A percentile compares a stretch with the other conserved stretches of the same genome.
Conservation (phyloP, 2,888 invertebrate genomes). For the Luffia ferchaultella region DNA sequence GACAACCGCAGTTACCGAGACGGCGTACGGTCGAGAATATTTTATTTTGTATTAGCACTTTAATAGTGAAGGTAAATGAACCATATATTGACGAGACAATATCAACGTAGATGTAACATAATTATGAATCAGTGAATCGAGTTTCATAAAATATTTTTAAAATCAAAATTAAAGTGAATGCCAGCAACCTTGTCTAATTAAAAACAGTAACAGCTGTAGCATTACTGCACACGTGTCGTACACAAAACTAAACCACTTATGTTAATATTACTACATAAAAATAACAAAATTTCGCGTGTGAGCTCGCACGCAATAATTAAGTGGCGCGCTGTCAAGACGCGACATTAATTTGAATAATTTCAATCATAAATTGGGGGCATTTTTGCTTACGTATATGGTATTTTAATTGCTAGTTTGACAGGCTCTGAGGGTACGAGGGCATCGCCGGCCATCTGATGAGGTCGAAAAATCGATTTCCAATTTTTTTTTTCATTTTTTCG, state of each 20-base stretch:
- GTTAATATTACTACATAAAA: not conserved
- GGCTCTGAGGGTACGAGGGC: constrained; percentile 47
- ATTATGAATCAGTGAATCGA: too few relatives aligned
- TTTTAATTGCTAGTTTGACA: constrained; percentile 64
- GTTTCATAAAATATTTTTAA: too few relatives aligned
- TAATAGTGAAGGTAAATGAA: too few relatives aligned
- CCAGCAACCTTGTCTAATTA: too few relatives aligned
- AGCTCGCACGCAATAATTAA: not conserved
- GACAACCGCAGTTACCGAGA: constrained; percentile 42
- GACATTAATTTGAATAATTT: not conserved
- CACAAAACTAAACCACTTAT: not conserved
- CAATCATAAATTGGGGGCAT: too few relatives aligned
- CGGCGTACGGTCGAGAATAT: constrained; percentile 39
- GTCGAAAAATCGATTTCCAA: constrained; percentile 39
- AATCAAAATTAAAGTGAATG: too few relatives aligned
- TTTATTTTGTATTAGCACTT: constrained; percentile 38
- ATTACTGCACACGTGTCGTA: too few relatives aligned
- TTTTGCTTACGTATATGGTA: too few relatives aligned
- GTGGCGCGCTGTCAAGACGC: not conserved
- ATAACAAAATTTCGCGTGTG: not conserved
- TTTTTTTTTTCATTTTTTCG: too few relatives aligned
- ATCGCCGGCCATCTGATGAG: constrained; percentile 45
- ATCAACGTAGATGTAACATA: not conserved
- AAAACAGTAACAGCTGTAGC: too few relatives aligned
- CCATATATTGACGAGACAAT: too few relatives aligned